Evolutionary conservation across 2,113 vertebrate genomes (phyloP).

Genomic region (Rhinoptilus africanus): DNA sequence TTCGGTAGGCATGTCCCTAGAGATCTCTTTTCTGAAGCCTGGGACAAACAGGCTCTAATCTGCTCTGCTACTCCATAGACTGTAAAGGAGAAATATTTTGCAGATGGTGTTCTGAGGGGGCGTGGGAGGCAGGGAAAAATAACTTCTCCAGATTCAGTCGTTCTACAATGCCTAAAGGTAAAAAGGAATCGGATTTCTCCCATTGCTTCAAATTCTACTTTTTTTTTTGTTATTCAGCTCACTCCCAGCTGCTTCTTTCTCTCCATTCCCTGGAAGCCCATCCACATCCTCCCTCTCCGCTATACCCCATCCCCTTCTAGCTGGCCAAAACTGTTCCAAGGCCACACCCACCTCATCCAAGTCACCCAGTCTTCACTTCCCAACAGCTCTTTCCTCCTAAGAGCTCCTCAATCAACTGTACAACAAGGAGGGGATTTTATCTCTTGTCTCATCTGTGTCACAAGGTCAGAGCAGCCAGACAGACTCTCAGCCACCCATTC

Average conservation of each 20-base stretch:
- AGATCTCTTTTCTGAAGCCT: neutral
- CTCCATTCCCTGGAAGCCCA: neutral
- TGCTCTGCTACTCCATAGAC: neutral
- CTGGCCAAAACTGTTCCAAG: neutral
- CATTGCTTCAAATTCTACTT: neutral
- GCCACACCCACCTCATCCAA: neutral
- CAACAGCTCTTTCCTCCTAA: neutral
- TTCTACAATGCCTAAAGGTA: neutral
- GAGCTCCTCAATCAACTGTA: neutral
- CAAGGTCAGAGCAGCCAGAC: neutral
- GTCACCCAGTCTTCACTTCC: neutral
- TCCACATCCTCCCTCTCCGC: neutral
- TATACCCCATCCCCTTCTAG: neutral
- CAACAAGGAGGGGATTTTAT: neutral
- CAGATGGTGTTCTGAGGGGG: conserved; percentile 10
- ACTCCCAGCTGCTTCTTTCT: neutral
- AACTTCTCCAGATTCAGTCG: neutral
- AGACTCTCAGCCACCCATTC: neutral
- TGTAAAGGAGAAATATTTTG: conserved; percentile 15
- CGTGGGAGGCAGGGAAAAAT: neutral
- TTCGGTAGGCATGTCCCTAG: neutral
- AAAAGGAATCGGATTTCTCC: neutral
- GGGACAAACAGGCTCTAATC: neutral
- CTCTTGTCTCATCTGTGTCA: neutral
- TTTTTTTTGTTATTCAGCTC: neutral